A percentile compares a stretch with the other conserved stretches of the same genome.
These are phyloP conservation scores for Lamprotornis superbus DNA, from an alignment of 2,113 vertebrate genomes.

Conservation along the genomic window DNA sequence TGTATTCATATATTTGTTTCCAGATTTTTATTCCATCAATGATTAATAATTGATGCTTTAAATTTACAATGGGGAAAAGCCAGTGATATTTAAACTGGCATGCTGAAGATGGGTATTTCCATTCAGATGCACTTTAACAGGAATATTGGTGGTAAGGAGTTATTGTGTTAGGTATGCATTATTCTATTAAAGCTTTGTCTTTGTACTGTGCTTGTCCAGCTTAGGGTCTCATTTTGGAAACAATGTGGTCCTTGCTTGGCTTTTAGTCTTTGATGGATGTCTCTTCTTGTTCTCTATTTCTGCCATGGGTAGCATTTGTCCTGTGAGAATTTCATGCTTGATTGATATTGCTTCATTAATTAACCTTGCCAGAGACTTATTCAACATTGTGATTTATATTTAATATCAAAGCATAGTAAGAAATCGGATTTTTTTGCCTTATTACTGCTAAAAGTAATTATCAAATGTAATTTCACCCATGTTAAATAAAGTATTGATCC, in stretches of 20 bases:
- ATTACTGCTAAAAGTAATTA: constrained; percentile 6
- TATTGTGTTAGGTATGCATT: not conserved
- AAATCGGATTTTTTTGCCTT: not conserved
- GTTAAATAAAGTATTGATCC: constrained; percentile 38
- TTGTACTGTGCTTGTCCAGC: not conserved
- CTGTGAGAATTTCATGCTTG: not conserved
- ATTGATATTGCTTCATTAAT: constrained; percentile 39
- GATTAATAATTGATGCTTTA: not conserved
- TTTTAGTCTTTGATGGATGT: not conserved
- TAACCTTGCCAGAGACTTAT: constrained; percentile 33
- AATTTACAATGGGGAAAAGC: not conserved
- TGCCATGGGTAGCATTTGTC: not conserved
- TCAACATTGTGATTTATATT: constrained; percentile 28
- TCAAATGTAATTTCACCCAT: not conserved
- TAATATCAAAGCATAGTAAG: constrained; percentile 1
- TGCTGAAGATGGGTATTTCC: not conserved
- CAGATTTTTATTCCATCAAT: not conserved
- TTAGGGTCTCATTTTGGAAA: not conserved
- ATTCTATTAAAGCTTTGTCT: not conserved
- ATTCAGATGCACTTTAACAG: not conserved
- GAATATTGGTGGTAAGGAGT: not conserved
- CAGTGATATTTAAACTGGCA: not conserved
- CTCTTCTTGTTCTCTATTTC: not conserved
- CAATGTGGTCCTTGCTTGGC: not conserved
- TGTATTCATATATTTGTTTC: not conserved